Conservation (phyloP, 2,888 invertebrate species). For the Drosophila austrosaltans region DNA sequence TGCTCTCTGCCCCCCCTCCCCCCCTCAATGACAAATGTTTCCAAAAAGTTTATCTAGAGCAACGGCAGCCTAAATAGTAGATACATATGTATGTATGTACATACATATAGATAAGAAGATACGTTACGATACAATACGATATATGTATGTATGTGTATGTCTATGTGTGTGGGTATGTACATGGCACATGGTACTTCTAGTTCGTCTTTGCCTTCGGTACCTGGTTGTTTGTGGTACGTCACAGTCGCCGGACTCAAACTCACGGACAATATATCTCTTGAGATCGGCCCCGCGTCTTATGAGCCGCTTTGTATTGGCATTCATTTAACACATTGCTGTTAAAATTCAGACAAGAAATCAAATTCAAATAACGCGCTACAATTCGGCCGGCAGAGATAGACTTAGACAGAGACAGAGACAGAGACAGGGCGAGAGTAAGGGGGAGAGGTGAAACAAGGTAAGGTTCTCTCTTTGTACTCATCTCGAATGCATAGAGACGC, state of each 20-base stretch:
- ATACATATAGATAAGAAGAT: neutral
- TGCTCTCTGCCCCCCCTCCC: neutral
- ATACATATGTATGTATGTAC: neutral
- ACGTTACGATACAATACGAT: neutral
- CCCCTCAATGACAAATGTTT: conserved; percentile 46
- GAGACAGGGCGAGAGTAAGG: neutral
- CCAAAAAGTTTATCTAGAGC: conserved; percentile 57
- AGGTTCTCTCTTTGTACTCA: neutral
- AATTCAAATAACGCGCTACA: conserved; percentile 77
- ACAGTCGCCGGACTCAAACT: conserved; percentile 2
- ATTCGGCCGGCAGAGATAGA: conserved; percentile 47
- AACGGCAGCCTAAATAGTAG: conserved; percentile 28
- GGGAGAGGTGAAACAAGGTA: neutral
- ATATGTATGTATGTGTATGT: neutral
- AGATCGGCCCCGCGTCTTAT: conserved; percentile 19
- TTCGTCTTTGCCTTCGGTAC: conserved; percentile 11
- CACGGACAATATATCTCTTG: conserved; percentile 6
- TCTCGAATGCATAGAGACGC: neutral
- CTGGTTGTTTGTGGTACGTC: conserved; percentile 15
- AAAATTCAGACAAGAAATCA: conserved; percentile 77
- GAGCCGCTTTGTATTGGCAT: conserved; percentile 67
- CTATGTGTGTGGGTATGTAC: conserved; percentile 17
- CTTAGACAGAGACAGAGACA: neutral
- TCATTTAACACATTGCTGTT: conserved; percentile 80
- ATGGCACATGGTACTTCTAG: conserved; percentile 13